phyloP scores from a whole-genome alignment of 2,113 vertebrate genomes.

The Phaethornis superciliosus region DNA sequence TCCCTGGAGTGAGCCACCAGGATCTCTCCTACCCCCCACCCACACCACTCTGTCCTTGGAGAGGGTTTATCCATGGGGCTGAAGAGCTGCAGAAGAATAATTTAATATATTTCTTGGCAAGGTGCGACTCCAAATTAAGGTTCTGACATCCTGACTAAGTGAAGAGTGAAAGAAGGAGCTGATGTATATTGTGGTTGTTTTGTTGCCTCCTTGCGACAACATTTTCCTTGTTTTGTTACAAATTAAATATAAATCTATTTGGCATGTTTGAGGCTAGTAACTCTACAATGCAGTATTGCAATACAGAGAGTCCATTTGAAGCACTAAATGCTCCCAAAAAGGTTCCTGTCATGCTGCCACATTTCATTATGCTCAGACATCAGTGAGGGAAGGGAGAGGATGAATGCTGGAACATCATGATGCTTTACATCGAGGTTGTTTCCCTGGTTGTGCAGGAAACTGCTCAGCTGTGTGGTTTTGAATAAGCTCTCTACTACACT shows the following conservation, averaged over 20 bases:
- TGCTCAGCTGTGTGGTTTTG: neutral
- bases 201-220: neutral
- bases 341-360: slow-evolving; percentile 6
- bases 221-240: neutral
- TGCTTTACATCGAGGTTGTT: neutral
- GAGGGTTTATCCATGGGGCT: neutral
- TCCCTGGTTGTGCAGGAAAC: neutral
- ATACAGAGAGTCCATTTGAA: slow-evolving; percentile 30
- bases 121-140: neutral
- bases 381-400: neutral
- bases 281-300: neutral
- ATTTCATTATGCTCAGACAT: slow-evolving; percentile 5
- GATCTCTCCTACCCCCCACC: neutral
- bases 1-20: neutral
- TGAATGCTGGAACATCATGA: neutral
- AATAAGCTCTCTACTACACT: neutral
- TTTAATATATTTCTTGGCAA: neutral
- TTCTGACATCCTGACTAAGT: neutral
- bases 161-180: neutral
- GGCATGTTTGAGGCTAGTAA: neutral
- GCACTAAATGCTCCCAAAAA: slow-evolving; percentile 39
- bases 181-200: neutral
- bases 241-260: slow-evolving; percentile 42
- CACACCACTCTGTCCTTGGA: fast-evolving
- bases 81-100: neutral